Percentiles rank a stretch among this genome's conserved stretches.
phyloP scores from a whole-genome alignment of 2,888 invertebrate species.

The Siphlonurus alternatus region DNA sequence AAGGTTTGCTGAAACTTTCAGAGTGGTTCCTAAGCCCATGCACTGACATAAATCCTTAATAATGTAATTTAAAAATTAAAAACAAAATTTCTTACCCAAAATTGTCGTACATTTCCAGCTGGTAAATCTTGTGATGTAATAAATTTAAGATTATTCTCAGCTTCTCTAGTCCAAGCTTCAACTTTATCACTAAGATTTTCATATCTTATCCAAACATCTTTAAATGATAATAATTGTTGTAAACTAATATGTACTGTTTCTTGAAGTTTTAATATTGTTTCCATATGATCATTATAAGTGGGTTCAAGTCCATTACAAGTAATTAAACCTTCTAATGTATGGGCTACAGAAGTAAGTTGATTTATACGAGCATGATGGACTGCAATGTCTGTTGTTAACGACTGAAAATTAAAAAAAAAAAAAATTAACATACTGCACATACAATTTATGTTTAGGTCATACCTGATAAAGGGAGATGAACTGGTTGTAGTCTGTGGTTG shows the following conservation, averaged over 20 bases:
- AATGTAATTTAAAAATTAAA: too few species aligned
- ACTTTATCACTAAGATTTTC: slow-evolving; percentile 54
- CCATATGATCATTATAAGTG: slow-evolving; percentile 52
- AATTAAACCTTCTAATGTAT: slow-evolving; percentile 54
- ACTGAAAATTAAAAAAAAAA: slow-evolving; percentile 26
- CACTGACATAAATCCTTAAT: too few species aligned
- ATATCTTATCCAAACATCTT: slow-evolving; percentile 32
- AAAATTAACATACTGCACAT: too few species aligned
- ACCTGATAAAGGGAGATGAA: slow-evolving; percentile 62
- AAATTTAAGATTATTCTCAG: slow-evolving; percentile 48
- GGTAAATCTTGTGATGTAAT: slow-evolving; percentile 44
- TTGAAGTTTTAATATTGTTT: slow-evolving; percentile 52
- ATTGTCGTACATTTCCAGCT: slow-evolving; percentile 57
- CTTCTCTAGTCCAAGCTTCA: slow-evolving; percentile 57
- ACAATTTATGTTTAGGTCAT: slow-evolving; percentile 11
- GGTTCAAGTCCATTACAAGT: slow-evolving; percentile 57
- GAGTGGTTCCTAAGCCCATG: too few species aligned
- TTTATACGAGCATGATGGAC: slow-evolving; percentile 63
- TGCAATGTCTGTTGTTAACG: slow-evolving; percentile 58
- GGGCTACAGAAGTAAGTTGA: slow-evolving; percentile 53
- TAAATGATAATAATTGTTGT: slow-evolving; percentile 49
- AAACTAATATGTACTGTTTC: slow-evolving; percentile 59
- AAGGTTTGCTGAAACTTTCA: too few species aligned
- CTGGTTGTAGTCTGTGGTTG: slow-evolving; percentile 68
- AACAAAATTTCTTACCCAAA: slow-evolving; percentile 41